phyloP scores from a whole-genome alignment of 2,113 vertebrate species.

The Pipra filicauda region DNA sequence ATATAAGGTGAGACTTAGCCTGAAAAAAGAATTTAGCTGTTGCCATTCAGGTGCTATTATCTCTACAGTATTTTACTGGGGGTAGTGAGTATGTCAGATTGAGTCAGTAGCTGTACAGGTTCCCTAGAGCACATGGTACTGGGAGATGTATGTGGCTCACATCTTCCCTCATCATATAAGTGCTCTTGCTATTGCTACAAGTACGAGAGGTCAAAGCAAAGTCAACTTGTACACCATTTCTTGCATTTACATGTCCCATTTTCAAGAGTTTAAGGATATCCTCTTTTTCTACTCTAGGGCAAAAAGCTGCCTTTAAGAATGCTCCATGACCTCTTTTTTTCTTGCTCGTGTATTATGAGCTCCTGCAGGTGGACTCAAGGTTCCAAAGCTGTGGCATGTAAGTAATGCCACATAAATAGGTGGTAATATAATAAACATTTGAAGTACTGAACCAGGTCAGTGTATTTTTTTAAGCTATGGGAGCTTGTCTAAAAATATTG shows the following conservation, averaged over 20 bases:
- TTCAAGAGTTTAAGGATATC: neutral
- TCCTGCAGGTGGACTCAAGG: neutral
- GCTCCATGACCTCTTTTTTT: neutral
- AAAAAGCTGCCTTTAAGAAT: neutral
- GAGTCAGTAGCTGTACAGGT: neutral
- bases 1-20: neutral
- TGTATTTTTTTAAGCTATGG: neutral
- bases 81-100: neutral
- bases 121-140: rapidly evolving
- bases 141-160: neutral
- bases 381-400: neutral
- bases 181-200: neutral
- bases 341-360: neutral
- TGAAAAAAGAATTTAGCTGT: neutral
- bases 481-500: neutral
- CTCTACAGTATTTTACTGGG: neutral
- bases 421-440: neutral
- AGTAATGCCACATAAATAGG: neutral
- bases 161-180: neutral
- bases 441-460: neutral
- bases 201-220: neutral
- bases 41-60: neutral
- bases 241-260: neutral
- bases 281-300: neutral
- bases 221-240: neutral